A percentile compares a stretch with the other conserved stretches of the same genome.
Evolutionary conservation across 2,888 invertebrate species (phyloP).

Genomic region (Bhutanitis thaidina): DNA sequence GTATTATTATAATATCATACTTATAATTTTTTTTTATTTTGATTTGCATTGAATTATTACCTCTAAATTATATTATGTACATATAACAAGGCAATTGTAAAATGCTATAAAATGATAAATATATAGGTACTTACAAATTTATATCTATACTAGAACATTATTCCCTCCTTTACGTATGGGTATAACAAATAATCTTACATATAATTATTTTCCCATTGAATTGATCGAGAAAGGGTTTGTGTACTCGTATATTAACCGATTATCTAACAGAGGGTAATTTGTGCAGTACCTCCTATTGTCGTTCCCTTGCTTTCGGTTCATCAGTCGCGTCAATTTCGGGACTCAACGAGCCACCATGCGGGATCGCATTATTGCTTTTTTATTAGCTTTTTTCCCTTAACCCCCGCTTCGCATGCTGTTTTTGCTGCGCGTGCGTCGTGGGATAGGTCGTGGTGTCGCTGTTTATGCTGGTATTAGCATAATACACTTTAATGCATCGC

Average conservation of each 20-base stretch:
- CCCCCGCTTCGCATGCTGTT: constrained; percentile 66
- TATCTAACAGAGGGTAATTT: constrained; percentile 19
- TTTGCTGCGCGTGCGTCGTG: constrained; percentile 68
- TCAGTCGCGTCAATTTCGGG: constrained; percentile 70
- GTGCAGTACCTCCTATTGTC: constrained; percentile 30
- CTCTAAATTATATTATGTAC: no score
- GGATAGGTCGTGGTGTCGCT: constrained; percentile 67
- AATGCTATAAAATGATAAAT: no score
- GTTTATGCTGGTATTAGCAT: constrained; percentile 79
- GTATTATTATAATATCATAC: no score
- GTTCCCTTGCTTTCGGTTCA: constrained; percentile 62
- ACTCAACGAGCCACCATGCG: constrained; percentile 75
- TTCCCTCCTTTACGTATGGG: no score
- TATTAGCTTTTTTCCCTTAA: constrained; percentile 69
- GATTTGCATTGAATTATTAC: no score
- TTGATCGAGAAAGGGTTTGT: constrained; percentile 14
- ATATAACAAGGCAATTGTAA: no score
- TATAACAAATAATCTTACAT: background rate
- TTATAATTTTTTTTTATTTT: no score
- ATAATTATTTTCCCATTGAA: constrained; percentile 1
- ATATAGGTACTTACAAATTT: no score
- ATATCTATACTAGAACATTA: no score
- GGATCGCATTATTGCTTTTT: constrained; percentile 79
- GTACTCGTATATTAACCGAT: constrained; percentile 9
- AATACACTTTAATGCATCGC: constrained; percentile 57